These are phyloP conservation scores for Aphis craccivora DNA, from an alignment of 1,140 invertebrate genomes.

Conservation along the genomic window DNA sequence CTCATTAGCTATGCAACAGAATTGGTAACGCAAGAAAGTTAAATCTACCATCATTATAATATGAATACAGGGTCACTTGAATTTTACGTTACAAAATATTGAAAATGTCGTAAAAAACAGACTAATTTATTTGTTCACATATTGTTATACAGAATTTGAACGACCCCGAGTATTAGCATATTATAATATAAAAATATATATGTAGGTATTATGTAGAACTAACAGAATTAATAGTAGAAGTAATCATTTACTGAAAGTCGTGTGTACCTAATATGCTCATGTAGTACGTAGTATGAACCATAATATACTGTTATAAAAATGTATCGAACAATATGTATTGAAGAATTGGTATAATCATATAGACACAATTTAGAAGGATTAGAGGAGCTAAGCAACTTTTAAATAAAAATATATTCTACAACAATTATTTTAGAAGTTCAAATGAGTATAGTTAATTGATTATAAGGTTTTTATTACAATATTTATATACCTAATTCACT, in stretches of 20 bases:
- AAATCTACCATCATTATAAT: background rate
- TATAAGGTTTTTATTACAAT: too few relatives aligned
- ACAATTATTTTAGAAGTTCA: too few relatives aligned
- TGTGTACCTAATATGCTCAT: too few relatives aligned
- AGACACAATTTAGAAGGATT: too few relatives aligned
- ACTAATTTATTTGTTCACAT: background rate
- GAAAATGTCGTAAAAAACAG: background rate
- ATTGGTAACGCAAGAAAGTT: background rate
- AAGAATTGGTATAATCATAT: background rate
- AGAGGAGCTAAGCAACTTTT: too few relatives aligned
- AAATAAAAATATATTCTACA: too few relatives aligned
- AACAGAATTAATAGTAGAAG: background rate
- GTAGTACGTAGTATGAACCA: too few relatives aligned
- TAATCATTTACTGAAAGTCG: background rate
- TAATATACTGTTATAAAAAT: background rate
- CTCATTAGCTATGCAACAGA: background rate
- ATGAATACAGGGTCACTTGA: background rate
- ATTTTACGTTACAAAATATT: slow-evolving; percentile 10
- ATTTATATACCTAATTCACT: too few relatives aligned
- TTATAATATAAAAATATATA: background rate
- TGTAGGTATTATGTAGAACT: background rate
- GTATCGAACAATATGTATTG: background rate
- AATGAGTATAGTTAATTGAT: too few relatives aligned
- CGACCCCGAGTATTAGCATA: background rate
- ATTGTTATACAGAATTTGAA: background rate